Evolutionary conservation across 2,113 vertebrate genomes (phyloP).

Genomic region (Aegotheles bennettii): DNA sequence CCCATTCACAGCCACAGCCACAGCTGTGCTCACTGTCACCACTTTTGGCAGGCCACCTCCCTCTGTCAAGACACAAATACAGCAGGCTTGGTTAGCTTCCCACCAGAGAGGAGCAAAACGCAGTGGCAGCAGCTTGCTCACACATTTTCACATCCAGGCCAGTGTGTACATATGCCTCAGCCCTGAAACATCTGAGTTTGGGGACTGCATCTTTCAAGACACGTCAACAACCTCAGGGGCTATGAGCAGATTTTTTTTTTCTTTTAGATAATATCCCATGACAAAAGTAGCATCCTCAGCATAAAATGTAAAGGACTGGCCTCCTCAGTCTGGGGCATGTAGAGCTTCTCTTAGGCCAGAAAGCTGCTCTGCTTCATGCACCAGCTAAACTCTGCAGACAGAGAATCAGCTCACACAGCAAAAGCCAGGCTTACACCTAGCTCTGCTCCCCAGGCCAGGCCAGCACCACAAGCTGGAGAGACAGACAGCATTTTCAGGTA

Average conservation of each 20-base stretch:
- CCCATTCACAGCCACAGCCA: conserved; percentile 82
- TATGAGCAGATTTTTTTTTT: not conserved
- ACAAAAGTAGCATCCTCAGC: not conserved
- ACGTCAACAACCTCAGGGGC: not conserved
- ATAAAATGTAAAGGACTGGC: not conserved
- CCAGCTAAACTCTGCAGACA: not conserved
- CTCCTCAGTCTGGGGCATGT: not conserved
- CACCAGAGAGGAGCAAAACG: not conserved
- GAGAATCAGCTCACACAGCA: not conserved
- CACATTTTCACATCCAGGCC: not conserved
- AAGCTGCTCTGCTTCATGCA: not conserved
- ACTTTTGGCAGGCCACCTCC: conserved; percentile 62
- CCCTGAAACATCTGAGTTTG: not conserved
- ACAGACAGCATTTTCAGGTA: not conserved
- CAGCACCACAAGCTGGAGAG: not conserved
- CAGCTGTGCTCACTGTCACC: conserved; percentile 82
- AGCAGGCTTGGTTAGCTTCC: not conserved
- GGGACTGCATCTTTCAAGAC: not conserved
- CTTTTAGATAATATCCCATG: not conserved
- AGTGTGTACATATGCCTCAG: not conserved
- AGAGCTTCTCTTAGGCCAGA: not conserved
- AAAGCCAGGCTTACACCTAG: not conserved
- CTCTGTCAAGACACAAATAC: conserved; percentile 70
- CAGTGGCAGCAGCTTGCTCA: not conserved
- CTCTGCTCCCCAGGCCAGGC: not conserved